Base-by-base conservation (phyloP, 1,140 invertebrate species). In the Ericerus pela region DNA sequence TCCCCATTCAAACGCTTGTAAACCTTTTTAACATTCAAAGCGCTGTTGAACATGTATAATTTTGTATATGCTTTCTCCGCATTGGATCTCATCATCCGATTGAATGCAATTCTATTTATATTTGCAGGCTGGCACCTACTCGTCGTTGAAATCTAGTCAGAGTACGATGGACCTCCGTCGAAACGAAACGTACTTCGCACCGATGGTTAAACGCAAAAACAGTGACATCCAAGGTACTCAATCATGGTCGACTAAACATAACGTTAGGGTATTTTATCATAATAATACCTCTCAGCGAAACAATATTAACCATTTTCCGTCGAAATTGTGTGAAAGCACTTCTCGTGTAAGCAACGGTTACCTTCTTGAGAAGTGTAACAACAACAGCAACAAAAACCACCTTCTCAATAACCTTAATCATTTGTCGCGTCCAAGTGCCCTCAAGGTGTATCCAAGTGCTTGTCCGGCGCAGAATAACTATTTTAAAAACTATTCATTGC, bases 111-210 rank as follows among this genome's bases (percentile, higher is more conserved):
- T 20, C 31, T 28, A 55, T 60, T 59, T 29, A 59, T 47, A 58
- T 60, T 63, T 68, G 56, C 65, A 87, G 84, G 80, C 85, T 60
- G 82, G 83, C 53, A 82, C 81, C 66, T 75, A 75, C 63, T 81
- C 80, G 55, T 79, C 75, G 38, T 70, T 92, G 53, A 86, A 85
- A 71, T 78, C 80, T 58, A 90, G 86, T 69, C 87, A 90, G 68
- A 85, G 82, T 63, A 85, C 84, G 57, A 78, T 80, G 56, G 84
- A 87, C 66, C 68, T 87, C 29, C 82, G 76, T 64, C 71, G 73
- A 78, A 65, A 37, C 41, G 41, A 47, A 47, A 47, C 41, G 3
- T 47, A 47, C 41, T 47, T 47, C 41, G 41, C 26, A 24, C 41
- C 41, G 16, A 47, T 47, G 41, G 22, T 24, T 14, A 24, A 24